A percentile compares a stretch with the other conserved stretches of the same genome.
phyloP scores from a whole-genome alignment of 2,797 vertebrate species.

The Macrochelys suwanniensis region DNA sequence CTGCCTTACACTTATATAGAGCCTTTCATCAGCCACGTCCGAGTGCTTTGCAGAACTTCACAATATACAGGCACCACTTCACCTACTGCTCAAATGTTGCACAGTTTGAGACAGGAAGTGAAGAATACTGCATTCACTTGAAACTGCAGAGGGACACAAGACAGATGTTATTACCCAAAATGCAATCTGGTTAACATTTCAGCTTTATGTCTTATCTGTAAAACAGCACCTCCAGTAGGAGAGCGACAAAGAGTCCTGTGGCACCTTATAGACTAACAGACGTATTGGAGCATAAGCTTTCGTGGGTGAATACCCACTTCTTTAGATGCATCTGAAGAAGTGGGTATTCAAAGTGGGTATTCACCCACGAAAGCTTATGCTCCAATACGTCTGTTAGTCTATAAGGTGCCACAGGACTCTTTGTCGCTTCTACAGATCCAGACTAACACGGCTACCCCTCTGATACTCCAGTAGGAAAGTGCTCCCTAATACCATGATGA shows the following conservation, averaged over 20 bases:
- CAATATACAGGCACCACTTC: not conserved
- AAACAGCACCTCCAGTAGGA: not conserved
- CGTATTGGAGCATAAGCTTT: too few relatives aligned
- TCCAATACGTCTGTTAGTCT: too few relatives aligned
- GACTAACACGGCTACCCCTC: too few relatives aligned
- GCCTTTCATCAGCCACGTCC: not conserved
- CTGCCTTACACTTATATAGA: not conserved
- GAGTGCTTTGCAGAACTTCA: not conserved
- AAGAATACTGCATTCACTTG: not conserved
- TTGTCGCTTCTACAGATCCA: too few relatives aligned
- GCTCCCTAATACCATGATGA: not conserved
- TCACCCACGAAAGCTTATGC: too few relatives aligned
- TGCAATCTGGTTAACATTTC: not conserved
- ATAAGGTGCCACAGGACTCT: too few relatives aligned
- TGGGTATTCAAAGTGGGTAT: too few relatives aligned
- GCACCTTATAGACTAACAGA: too few relatives aligned
- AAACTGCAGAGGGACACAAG: not conserved
- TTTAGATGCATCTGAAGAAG: too few relatives aligned
- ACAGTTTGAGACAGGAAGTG: not conserved
- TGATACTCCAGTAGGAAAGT: not conserved
- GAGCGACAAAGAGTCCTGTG: not conserved
- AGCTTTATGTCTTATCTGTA: not conserved
- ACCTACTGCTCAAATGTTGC: not conserved
- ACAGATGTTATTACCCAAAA: not conserved
- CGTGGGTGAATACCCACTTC: too few relatives aligned